Base-by-base conservation (phyloP, 2,113 vertebrate species). In the Mormyrus iriodes region DNA sequence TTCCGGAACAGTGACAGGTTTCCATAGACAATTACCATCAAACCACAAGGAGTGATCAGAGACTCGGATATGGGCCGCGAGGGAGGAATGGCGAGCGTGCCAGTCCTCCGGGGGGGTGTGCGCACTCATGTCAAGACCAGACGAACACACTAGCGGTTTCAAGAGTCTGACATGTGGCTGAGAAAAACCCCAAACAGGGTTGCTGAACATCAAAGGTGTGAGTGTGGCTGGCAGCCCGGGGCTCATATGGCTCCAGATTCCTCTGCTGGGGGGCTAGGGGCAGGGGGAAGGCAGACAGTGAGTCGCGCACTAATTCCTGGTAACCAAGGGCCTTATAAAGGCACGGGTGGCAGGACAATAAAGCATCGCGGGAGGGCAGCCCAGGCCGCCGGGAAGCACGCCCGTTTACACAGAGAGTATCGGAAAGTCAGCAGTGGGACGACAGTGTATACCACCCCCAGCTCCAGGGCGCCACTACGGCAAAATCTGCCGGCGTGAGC, bases 401-500 rank as follows among this genome's bases (percentile, higher is more conserved):
- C 24, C 44, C 39, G 3, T 82, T 17, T 82, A 42, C 76, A 82
- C 42, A 42, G 44, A 46, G 35, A 46, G 24, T 2, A 24, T 48
- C n/a, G 4, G 48, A 24, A 17, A 48, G 48, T 7, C 46, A 82
- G 4, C 5, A 2, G 31, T 0, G 6, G 90, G 91, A 58, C 3
- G 48, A 15, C 48, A 24, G 39, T 1, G 17, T 53, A 55, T 5
- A 21, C 12, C 52, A 1, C 27, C 8, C 12, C 93, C 91, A 91
- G 82, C 87, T 82, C 31, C 76, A 53, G 39, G 48, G 89, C 46
- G 79, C 90, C 89, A 88, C 31, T 89, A 85, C 1, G n/a, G 1
- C 35, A 61, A 61, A 61, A 24, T 61, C 55, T n/a, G 55, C 55
- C 55, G 9, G 55, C 24, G 31, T 35, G 46, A 88, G 31, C 49